These are phyloP conservation scores for Myopa testacea DNA, from an alignment of 2,888 invertebrate species.

Conservation along the genomic window DNA sequence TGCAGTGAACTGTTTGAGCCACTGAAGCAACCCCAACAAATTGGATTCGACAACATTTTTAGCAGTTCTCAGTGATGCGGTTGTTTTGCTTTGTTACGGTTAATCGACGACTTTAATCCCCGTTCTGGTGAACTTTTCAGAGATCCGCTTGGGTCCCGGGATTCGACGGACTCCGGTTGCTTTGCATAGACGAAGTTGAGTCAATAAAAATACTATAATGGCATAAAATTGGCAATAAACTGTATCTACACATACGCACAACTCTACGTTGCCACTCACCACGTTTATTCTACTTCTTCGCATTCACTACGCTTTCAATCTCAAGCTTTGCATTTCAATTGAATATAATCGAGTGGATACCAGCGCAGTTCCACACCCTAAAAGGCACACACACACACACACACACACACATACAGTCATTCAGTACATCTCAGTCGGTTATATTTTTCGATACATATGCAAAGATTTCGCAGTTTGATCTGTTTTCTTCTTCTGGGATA, in stretches of 20 bases:
- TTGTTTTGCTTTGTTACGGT: background rate
- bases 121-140: background rate
- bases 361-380: background rate
- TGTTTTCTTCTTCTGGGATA: background rate
- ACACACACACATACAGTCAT: background rate
- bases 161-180: background rate
- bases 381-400: background rate
- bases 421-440: background rate
- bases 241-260: background rate
- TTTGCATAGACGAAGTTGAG: constrained; percentile 1
- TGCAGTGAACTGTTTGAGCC: background rate
- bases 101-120: background rate
- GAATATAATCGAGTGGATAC: constrained; percentile 20
- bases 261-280: background rate
- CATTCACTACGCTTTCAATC: constrained; percentile 18
- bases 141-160: background rate
- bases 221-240: constrained; percentile 31
- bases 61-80: background rate
- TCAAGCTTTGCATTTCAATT: constrained; percentile 26
- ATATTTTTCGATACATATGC: background rate
- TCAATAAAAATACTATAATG: constrained; percentile 36
- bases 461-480: background rate
- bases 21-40: constrained; percentile 6
- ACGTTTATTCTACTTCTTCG: background rate
- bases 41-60: background rate